Evolutionary conservation across 2,113 vertebrate genomes (phyloP), one percentile per base, ranked within the genome.

Genomic region (Dunckerocampus dactyliophorus): DNA sequence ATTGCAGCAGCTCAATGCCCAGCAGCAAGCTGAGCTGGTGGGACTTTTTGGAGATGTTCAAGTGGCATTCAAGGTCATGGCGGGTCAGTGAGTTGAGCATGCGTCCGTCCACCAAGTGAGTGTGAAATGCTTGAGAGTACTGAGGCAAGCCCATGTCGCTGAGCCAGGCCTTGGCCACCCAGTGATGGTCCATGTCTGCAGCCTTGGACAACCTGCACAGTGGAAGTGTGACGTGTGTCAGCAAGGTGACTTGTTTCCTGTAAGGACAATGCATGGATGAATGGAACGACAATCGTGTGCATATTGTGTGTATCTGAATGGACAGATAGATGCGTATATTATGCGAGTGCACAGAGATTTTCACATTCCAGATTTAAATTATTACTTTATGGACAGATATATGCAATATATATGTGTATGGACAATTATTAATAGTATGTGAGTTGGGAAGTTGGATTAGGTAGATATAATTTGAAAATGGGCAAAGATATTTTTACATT

Each of bases 121-220:
- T 92, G 47, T 93, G 92, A 77, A 95, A 94, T 58, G 92, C 92
- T 85, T 94, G 93, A 3, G 93, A 92, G 81, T 94, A 94, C 87
- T 95, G 93, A 39, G 91, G 89, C 67, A 94, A 76, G 22, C 92
- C 92, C 20, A 94, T 81, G 17, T 94, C 93, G 0, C 88, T 92
- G 56, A 95, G 78, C 93, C 93, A 94, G 55, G 93, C 93, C 70
- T 94, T 93, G 51, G 93, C 92, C 65, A 95, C 93, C 93, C 93
- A 95, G 87, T 95, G 93, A 80, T 95, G 93, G 82, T 95, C 93
- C 90, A 95, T 87, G 14, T 94, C 93, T 0, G 92, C 90, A 8
- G 93, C 93, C 72, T 90, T 93, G 50, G 92, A 94, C 67, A 94
- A 80, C 63, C 93, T 93, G 77, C 49, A 54, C 8, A 63, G 51